These are phyloP conservation scores for Leptoclinus maculatus DNA, from an alignment of 2,797 vertebrate genomes.

Conservation along the genomic window DNA sequence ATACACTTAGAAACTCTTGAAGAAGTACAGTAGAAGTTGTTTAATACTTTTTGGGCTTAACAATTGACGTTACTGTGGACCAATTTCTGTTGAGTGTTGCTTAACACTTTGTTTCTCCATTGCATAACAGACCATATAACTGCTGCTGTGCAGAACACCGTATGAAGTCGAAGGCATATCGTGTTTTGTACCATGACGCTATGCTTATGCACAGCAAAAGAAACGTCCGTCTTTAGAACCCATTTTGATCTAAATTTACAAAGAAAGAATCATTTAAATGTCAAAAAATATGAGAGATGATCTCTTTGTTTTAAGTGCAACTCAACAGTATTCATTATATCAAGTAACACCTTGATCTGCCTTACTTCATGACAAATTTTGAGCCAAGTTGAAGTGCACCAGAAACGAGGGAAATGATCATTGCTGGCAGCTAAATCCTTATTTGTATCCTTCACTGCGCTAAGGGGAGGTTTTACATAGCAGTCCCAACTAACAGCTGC, in stretches of 20 bases:
- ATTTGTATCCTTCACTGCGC: slow-evolving; percentile 8
- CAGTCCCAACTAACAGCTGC: slow-evolving; percentile 9
- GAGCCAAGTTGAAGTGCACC: slow-evolving; percentile 10
- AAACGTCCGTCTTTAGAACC: background rate
- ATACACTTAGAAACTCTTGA: slow-evolving; percentile 3
- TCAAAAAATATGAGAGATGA: background rate
- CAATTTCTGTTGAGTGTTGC: background rate
- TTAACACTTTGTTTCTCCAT: background rate
- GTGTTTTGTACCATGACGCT: background rate
- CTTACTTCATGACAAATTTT: slow-evolving; percentile 42
- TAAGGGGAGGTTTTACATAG: background rate
- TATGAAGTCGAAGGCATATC: background rate
- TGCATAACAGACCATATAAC: background rate
- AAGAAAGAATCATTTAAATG: background rate
- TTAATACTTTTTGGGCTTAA: background rate
- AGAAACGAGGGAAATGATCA: background rate
- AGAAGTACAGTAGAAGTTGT: background rate
- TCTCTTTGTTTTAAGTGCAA: slow-evolving; percentile 24
- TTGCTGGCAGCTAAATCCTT: slow-evolving; percentile 5
- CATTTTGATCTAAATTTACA: background rate
- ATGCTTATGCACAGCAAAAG: background rate
- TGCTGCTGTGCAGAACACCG: background rate
- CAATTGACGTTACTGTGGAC: slow-evolving; percentile 11
- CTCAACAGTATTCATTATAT: slow-evolving; percentile 15
- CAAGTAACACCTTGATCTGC: slow-evolving; percentile 39